Evolutionary conservation across 2,888 invertebrate genomes (phyloP), one percentile per base, ranked within the genome.

Genomic region (Nymphalis c-album): DNA sequence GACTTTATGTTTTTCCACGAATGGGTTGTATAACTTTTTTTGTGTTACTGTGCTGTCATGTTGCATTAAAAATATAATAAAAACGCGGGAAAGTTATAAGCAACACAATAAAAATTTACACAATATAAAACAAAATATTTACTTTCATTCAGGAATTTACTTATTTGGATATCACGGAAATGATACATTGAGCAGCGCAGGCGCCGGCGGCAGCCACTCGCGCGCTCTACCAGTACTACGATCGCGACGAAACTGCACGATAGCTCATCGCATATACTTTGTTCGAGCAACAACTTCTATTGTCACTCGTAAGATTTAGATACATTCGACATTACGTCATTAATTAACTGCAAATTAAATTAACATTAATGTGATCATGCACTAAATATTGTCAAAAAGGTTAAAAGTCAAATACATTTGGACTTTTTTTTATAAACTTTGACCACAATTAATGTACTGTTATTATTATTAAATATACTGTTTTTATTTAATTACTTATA

Each of bases 281-380:
- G 82, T 82, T 83, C 53, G 69, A 68, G 82, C 80, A 81, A 80
- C 76, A 77, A 80, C 86, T 78, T 80, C 82, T 65, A 70, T 69
- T 74, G 67, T 73, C 64, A 71, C 69, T 68, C 48, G 58, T 55
- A 31, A 68, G 70, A 72, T 73, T 71, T 67, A 65, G 68, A 63
- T 48, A 64, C 60, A 71, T 71, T 70, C 71, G 67, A 69, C 72
- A 71, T 79, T 79, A 75, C 80, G 78, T 80, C 79, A 79, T 73
- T 73, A 73, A 75, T 78, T 77, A 79, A 76, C 71, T 71, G 64
- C 69, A 13, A 76, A 78, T 77, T 75, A 66, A 76, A 78, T 77
- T 77, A 75, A 74, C 20, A 40, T 20, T 35, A 35, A 57, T 40
- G 18, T 57, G 18, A 18, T 18, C 57, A 57, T 57, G 22, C 13